Evolutionary conservation across 2,888 invertebrate genomes (phyloP).

Genomic region (Papilio gigon): DNA sequence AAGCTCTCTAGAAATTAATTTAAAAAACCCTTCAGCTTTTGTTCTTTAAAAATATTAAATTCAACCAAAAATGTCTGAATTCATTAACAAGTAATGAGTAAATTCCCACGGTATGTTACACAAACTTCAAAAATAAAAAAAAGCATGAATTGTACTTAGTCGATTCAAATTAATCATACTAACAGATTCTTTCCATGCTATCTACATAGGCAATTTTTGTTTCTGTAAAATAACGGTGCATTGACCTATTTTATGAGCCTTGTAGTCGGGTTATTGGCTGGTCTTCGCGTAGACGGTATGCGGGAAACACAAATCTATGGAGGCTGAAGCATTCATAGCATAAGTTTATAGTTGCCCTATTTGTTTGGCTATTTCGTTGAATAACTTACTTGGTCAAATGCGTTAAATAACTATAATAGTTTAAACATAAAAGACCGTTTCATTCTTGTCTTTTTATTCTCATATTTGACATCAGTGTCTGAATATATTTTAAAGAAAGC

Average conservation of each 20-base stretch:
- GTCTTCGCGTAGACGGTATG: slow-evolving; percentile 26
- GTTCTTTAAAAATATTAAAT: neutral
- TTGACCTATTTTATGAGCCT: slow-evolving; percentile 11
- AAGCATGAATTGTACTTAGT: too few relatives aligned
- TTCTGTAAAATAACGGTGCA: slow-evolving; percentile 6
- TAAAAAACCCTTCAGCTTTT: slow-evolving; percentile 21
- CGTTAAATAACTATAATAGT: neutral
- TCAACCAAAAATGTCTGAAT: neutral
- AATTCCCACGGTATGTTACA: neutral
- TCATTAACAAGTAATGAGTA: neutral
- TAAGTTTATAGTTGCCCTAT: neutral
- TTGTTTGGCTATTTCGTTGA: slow-evolving; percentile 21
- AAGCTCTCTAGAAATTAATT: slow-evolving; percentile 17
- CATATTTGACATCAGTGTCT: neutral
- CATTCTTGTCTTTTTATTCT: neutral
- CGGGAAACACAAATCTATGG: slow-evolving; percentile 24
- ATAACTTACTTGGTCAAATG: neutral
- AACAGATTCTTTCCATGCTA: neutral
- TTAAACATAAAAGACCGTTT: neutral
- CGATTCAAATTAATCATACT: too few relatives aligned
- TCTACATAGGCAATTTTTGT: neutral
- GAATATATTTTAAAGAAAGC: neutral
- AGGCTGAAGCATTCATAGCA: slow-evolving; percentile 3
- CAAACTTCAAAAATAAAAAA: too few relatives aligned
- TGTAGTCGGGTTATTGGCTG: slow-evolving; percentile 26